phyloP scores from a whole-genome alignment of 2,888 invertebrate species.

The Zhengitettix transpicula region DNA sequence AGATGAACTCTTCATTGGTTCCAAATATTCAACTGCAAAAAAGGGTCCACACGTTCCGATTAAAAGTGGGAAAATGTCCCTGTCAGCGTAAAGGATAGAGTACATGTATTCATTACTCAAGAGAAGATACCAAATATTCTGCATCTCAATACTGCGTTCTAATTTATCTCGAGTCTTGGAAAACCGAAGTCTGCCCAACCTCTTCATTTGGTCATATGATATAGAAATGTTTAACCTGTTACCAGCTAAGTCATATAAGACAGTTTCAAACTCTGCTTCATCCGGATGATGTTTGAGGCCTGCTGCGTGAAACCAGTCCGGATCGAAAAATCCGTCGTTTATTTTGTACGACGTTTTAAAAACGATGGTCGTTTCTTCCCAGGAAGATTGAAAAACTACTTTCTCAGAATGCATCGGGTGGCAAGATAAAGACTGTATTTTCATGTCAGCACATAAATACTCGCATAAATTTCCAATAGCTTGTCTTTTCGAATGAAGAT shows the following conservation, averaged over 20 bases:
- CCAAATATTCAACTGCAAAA: conserved; percentile 45
- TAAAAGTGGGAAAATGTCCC: conserved; percentile 44
- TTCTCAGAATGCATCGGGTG: conserved; percentile 42
- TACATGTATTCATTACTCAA: conserved; percentile 51
- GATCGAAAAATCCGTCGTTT: conserved; percentile 22
- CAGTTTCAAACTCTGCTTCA: conserved; percentile 33
- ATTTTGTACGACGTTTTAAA: conserved; percentile 35
- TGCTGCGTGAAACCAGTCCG: conserved; percentile 27
- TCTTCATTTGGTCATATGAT: conserved; percentile 29
- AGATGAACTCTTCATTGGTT: conserved; percentile 26
- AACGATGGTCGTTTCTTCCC: conserved; percentile 37
- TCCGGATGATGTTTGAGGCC: conserved; percentile 32
- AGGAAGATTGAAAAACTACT: conserved; percentile 39
- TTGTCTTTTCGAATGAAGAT: conserved; percentile 31
- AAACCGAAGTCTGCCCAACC: conserved; percentile 30
- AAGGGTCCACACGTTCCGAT: conserved; percentile 48
- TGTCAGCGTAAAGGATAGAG: conserved; percentile 37
- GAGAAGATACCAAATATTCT: conserved; percentile 42
- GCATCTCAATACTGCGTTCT: conserved; percentile 29
- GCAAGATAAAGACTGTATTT: conserved; percentile 38
- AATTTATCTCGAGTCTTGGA: conserved; percentile 6
- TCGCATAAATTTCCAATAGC: conserved; percentile 46
- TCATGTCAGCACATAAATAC: conserved; percentile 37
- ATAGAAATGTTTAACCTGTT: conserved; percentile 36
- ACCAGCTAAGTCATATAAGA: conserved; percentile 33